Percentiles rank a stretch among this genome's conserved stretches.
These are phyloP conservation scores for Drosophila mojavensis DNA, from an alignment of 1,140 invertebrate species.

Conservation along the genomic window DNA sequence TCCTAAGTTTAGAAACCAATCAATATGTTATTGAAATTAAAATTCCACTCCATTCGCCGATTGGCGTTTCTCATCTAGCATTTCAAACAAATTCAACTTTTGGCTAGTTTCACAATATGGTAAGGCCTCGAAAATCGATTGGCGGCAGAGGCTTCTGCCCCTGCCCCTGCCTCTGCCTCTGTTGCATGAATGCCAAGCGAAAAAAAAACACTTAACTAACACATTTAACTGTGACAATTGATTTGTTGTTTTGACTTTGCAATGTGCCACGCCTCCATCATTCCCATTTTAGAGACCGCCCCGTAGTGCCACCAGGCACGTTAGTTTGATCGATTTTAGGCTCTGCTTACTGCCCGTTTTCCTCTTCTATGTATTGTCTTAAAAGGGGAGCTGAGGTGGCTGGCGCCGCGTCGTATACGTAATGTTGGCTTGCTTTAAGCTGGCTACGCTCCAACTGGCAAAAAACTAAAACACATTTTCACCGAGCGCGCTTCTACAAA, in stretches of 20 bases:
- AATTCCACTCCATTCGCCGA: background rate
- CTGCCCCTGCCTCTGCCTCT: no score
- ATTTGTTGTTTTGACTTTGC: constrained; percentile 40
- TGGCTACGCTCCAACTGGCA: constrained; percentile 46
- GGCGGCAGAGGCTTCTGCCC: background rate
- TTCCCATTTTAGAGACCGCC: background rate
- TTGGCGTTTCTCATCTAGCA: background rate
- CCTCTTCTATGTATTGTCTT: constrained; percentile 5
- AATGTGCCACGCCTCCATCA: background rate
- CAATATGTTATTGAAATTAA: background rate
- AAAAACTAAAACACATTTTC: constrained; percentile 37
- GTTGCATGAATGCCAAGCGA: constrained; percentile 21
- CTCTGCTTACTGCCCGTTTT: constrained; percentile 12
- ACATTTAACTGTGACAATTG: constrained; percentile 61
- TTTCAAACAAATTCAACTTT: constrained; percentile 3
- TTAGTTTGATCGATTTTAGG: constrained; percentile 73
- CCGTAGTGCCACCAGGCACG: constrained; percentile 24
- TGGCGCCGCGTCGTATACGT: constrained; percentile 55
- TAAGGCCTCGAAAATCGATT: constrained; percentile 49
- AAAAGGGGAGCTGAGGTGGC: background rate
- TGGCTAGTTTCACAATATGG: constrained; percentile 3
- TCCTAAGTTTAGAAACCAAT: background rate
- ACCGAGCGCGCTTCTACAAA: constrained; percentile 43
- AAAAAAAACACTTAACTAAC: constrained; percentile 11
- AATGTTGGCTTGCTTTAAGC: constrained; percentile 32